These are phyloP conservation scores for Trichonephila clavata DNA, from an alignment of 1,140 invertebrate species.

Conservation along the genomic window DNA sequence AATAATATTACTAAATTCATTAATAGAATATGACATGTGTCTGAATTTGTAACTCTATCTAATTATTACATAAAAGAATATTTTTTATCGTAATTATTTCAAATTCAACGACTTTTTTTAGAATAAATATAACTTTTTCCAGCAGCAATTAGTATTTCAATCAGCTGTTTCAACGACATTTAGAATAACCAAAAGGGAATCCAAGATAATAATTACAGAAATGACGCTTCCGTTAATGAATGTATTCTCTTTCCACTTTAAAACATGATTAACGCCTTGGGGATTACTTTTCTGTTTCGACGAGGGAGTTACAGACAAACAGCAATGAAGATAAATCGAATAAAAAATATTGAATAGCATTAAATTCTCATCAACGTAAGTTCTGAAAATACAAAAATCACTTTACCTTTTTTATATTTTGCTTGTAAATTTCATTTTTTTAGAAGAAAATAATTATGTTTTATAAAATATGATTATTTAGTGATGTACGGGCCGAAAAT, in stretches of 20 bases:
- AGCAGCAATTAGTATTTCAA: neutral
- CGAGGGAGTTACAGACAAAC: neutral
- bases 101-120: too few species aligned
- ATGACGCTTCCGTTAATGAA: constrained; percentile 11
- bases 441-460: too few species aligned
- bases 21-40: too few species aligned
- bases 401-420: neutral
- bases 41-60: too few species aligned
- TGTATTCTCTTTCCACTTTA: neutral
- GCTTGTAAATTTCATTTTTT: neutral
- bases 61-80: too few species aligned
- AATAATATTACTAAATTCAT: too few species aligned
- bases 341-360: neutral
- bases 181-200: neutral
- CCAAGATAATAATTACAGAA: neutral
- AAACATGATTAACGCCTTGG: constrained; percentile 37
- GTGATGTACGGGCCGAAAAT: too few species aligned
- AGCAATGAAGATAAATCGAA: neutral
- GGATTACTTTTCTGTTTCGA: neutral
- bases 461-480: too few species aligned
- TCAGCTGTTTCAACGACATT: neutral
- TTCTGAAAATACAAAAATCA: neutral
- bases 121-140: too few species aligned
- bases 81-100: too few species aligned
- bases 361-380: constrained; percentile 3